Evolutionary conservation across 2,113 vertebrate species (phyloP).

Genomic region (Gambusia affinis): DNA sequence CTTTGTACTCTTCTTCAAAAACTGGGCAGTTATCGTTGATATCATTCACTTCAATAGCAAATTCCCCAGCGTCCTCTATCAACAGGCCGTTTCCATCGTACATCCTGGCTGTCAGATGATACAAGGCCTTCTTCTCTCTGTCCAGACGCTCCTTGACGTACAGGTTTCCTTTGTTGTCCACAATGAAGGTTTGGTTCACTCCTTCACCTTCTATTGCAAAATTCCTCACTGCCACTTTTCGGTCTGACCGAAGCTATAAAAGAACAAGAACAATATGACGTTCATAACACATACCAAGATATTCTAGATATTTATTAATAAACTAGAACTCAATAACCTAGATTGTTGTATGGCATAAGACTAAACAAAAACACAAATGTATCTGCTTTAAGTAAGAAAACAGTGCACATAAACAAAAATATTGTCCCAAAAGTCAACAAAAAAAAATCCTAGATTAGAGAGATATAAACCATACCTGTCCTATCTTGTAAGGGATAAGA

Average conservation of each 20-base stretch:
- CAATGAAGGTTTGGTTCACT: conserved; percentile 84
- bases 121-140: conserved; percentile 85
- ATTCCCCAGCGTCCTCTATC: conserved; percentile 83
- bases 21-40: conserved; percentile 91
- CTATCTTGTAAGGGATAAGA: conserved; percentile 78
- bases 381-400: background rate
- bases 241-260: conserved; percentile 85
- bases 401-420: background rate
- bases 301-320: conserved; percentile 29
- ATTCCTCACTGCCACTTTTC: conserved; percentile 58
- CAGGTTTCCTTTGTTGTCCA: conserved; percentile 84
- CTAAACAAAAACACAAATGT: conserved; percentile 6
- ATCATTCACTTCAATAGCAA: conserved; percentile 87
- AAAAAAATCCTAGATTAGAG: background rate
- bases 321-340: conserved; percentile 22
- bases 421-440: background rate
- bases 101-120: conserved; percentile 83
- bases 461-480: conserved; percentile 80
- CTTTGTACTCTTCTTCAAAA: conserved; percentile 82
- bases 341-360: conserved; percentile 16
- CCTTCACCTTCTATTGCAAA: conserved; percentile 86
- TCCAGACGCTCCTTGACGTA: conserved; percentile 84
- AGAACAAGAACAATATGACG: background rate
- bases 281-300: background rate
- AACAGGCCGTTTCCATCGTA: conserved; percentile 73